Evolutionary conservation across 2,113 vertebrate species (phyloP).

Genomic region (Ciconia stormi): DNA sequence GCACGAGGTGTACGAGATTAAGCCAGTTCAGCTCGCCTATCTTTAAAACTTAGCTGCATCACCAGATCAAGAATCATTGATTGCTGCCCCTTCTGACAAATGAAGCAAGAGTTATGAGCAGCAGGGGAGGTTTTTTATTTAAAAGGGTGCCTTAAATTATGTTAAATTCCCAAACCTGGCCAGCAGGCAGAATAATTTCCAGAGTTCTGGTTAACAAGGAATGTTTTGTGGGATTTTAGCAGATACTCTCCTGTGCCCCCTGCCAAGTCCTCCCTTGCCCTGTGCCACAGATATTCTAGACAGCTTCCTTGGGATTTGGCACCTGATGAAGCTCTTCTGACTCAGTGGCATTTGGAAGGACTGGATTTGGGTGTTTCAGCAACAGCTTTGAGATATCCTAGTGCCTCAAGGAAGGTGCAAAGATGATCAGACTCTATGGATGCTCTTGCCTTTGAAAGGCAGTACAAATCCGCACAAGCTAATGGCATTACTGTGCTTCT

Average conservation of each 20-base stretch:
- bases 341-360: not conserved
- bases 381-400: not conserved
- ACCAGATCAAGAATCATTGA: not conserved
- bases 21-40: slow-evolving; percentile 28
- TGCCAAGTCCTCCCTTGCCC: not conserved
- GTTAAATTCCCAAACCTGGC: slow-evolving; percentile 65
- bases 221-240: slow-evolving; percentile 50
- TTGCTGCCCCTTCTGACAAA: slow-evolving; percentile 13
- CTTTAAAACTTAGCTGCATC: slow-evolving; percentile 28
- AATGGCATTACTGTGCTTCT: not conserved
- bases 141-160: slow-evolving; percentile 32
- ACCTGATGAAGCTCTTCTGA: not conserved
- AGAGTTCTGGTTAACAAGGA: slow-evolving; percentile 64
- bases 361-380: not conserved
- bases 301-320: slow-evolving; percentile 30
- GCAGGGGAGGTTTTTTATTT: not conserved
- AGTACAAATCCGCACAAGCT: not conserved
- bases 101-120: not conserved
- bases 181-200: slow-evolving; percentile 66
- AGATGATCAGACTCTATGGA: not conserved
- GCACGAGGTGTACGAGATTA: not conserved
- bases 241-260: not conserved
- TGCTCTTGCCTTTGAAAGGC: not conserved
- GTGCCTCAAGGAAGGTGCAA: not conserved
- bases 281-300: not conserved